phyloP scores from a whole-genome alignment of 2,113 vertebrate genomes.

The Caranx ignobilis region DNA sequence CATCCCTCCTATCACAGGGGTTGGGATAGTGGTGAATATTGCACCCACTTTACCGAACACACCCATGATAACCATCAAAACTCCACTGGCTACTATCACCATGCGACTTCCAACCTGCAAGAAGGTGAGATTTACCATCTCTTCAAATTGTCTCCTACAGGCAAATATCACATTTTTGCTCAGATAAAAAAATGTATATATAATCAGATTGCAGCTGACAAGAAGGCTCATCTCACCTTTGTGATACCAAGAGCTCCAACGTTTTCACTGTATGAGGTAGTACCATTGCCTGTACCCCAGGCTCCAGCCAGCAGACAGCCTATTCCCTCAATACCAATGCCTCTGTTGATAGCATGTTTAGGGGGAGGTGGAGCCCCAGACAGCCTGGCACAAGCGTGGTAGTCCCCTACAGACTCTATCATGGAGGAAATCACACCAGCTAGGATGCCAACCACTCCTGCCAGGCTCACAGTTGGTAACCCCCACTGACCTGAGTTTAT shows the following conservation, averaged over 20 bases:
- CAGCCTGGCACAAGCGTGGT: slow-evolving; percentile 93
- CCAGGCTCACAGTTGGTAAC: slow-evolving; percentile 90
- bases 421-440: slow-evolving; percentile 95
- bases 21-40: slow-evolving; percentile 92
- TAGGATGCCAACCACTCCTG: slow-evolving; percentile 93
- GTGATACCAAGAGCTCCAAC: slow-evolving; percentile 95
- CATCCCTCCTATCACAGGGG: slow-evolving; percentile 94
- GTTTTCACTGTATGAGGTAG: slow-evolving; percentile 96
- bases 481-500: slow-evolving; percentile 93
- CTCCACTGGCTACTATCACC: slow-evolving; percentile 90
- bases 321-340: slow-evolving; percentile 94
- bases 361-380: slow-evolving; percentile 93
- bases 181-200: neutral
- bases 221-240: slow-evolving; percentile 83
- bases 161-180: neutral
- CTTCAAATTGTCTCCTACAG: neutral
- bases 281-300: slow-evolving; percentile 96
- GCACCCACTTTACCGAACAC: slow-evolving; percentile 92
- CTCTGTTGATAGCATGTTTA: slow-evolving; percentile 91
- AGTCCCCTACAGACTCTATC: slow-evolving; percentile 96
- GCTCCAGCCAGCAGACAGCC: slow-evolving; percentile 94
- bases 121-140: neutral
- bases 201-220: neutral
- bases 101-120: slow-evolving; percentile 93
- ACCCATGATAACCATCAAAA: slow-evolving; percentile 90